Conservation (phyloP, 1,140 invertebrate genomes). For the Rhyzopertha dominica region DNA sequence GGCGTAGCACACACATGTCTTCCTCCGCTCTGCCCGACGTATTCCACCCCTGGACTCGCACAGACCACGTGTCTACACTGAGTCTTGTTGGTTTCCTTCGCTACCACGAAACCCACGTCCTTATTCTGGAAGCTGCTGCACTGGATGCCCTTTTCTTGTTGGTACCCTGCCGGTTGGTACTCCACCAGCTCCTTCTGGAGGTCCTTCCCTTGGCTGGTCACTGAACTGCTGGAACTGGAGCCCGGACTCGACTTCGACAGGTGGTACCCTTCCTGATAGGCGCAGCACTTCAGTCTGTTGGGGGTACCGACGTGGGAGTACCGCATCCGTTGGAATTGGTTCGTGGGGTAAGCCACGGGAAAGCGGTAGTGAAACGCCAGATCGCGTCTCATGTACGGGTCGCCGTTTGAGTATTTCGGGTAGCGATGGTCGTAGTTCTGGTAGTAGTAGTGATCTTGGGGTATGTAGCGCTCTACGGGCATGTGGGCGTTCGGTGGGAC, state of each 20-base stretch:
- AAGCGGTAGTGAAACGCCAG: conserved; percentile 57
- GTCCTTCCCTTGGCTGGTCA: conserved; percentile 38
- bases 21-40: conserved; percentile 52
- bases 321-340: conserved; percentile 34
- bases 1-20: conserved; percentile 57
- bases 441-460: conserved; percentile 43
- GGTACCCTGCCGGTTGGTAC: conserved; percentile 23
- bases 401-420: conserved; percentile 44
- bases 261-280: conserved; percentile 36
- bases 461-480: conserved; percentile 63
- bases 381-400: conserved; percentile 57
- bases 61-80: conserved; percentile 37
- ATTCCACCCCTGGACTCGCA: conserved; percentile 49
- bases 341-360: conserved; percentile 46
- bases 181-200: conserved; percentile 18
- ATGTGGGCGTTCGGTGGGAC: conserved; percentile 62
- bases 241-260: conserved; percentile 47
- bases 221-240: conserved; percentile 47
- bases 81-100: conserved; percentile 45
- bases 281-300: conserved; percentile 39
- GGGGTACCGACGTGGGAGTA: conserved; percentile 35
- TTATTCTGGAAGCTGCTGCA: conserved; percentile 39
- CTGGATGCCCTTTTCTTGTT: conserved; percentile 41
- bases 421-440: conserved; percentile 35
- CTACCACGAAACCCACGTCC: conserved; percentile 46